These are phyloP conservation scores for Eubasilissa regina DNA, from an alignment of 1,140 invertebrate genomes.

Conservation along the genomic window DNA sequence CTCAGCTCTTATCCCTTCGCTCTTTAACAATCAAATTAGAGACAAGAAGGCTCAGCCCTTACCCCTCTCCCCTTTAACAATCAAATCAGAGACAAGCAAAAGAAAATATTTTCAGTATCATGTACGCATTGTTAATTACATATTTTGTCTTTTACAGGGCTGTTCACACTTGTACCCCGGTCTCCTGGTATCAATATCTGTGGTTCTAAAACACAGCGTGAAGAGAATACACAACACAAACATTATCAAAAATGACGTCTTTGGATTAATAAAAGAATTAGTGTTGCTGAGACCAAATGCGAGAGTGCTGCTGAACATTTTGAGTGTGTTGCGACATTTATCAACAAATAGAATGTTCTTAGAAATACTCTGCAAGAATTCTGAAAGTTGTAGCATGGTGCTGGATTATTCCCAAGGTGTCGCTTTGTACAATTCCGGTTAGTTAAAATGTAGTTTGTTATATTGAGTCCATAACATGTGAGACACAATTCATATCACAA, in stretches of 20 bases:
- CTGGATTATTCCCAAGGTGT: constrained; percentile 45
- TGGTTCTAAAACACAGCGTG: constrained; percentile 35
- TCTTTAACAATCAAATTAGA: too few relatives aligned
- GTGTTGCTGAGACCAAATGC: constrained; percentile 45
- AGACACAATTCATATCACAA: background rate
- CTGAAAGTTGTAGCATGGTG: constrained; percentile 28
- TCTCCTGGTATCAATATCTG: constrained; percentile 47
- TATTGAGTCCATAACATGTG: background rate
- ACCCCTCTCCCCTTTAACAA: too few relatives aligned
- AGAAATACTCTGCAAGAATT: constrained; percentile 32
- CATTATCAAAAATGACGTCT: background rate
- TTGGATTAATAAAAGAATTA: constrained; percentile 31
- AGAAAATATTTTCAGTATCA: too few relatives aligned
- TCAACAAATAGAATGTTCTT: constrained; percentile 25
- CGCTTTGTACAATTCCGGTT: constrained; percentile 48
- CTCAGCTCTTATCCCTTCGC: too few relatives aligned
- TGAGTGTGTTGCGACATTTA: constrained; percentile 16
- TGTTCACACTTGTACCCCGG: constrained; percentile 54
- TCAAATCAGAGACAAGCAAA: too few relatives aligned
- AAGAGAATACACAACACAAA: constrained; percentile 24
- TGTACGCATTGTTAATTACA: too few relatives aligned
- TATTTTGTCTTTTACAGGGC: constrained; percentile 36
- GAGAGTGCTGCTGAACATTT: constrained; percentile 35
- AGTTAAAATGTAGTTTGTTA: constrained; percentile 8
- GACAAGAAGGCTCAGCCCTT: too few relatives aligned